Evolutionary conservation across 1,140 invertebrate genomes (phyloP).

Genomic region (Drusus annulatus): DNA sequence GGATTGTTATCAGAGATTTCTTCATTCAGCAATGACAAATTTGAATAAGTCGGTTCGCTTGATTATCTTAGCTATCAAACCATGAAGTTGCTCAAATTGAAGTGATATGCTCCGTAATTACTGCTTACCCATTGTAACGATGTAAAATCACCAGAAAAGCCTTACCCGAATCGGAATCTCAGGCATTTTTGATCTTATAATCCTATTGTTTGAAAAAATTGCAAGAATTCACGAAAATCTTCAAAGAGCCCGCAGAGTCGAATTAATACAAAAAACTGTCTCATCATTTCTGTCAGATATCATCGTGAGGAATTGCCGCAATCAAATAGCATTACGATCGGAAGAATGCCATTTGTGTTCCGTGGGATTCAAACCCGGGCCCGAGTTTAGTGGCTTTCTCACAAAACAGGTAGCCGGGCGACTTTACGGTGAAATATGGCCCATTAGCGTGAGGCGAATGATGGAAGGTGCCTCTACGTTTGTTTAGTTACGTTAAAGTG

Average conservation of each 20-base stretch:
- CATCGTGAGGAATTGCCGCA: background rate
- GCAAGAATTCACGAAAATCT: background rate
- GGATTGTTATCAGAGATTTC: no score
- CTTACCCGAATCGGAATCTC: no score
- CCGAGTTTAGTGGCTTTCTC: background rate
- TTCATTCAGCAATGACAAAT: no score
- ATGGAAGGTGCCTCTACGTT: background rate
- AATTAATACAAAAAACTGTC: background rate
- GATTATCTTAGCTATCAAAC: no score
- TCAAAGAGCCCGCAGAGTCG: constrained; percentile 13
- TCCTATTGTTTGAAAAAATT: no score
- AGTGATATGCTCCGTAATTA: no score
- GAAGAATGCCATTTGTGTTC: constrained; percentile 18
- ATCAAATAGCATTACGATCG: constrained; percentile 23
- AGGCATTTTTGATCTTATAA: no score
- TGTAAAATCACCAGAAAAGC: no score
- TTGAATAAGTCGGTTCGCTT: no score
- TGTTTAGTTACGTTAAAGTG: background rate
- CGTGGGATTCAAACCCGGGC: background rate
- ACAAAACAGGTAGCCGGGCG: constrained; percentile 10
- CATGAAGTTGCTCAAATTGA: no score
- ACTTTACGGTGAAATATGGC: constrained; percentile 3
- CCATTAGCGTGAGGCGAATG: background rate
- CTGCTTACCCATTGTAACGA: no score
- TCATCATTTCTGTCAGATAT: constrained; percentile 18